Conservation (phyloP, 2,113 vertebrate genomes). For the Gasterosteus aculeatus region DNA sequence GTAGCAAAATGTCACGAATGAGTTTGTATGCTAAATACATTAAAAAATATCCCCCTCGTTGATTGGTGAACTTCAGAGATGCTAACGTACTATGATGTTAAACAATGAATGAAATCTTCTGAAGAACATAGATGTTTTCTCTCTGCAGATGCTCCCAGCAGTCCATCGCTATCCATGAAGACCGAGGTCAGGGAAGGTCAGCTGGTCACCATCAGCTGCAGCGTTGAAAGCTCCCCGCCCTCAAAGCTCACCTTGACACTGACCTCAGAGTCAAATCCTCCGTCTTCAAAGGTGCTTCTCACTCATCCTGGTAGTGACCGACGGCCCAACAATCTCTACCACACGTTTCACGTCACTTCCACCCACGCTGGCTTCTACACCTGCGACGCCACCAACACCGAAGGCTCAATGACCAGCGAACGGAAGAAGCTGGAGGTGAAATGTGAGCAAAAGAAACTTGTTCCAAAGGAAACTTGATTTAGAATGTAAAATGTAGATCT, state of each 20-base stretch:
- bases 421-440: conserved; percentile 43
- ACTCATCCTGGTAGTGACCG: rapidly evolving
- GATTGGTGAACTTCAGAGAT: too few relatives aligned
- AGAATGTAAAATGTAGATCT: too few relatives aligned
- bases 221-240: conserved; percentile 52
- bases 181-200: conserved; percentile 31
- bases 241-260: conserved; percentile 4
- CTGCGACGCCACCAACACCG: conserved; percentile 46
- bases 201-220: conserved; percentile 43
- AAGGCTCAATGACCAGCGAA: not conserved
- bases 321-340: not conserved
- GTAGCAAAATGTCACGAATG: too few relatives aligned
- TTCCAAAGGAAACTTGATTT: too few relatives aligned
- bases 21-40: too few relatives aligned
- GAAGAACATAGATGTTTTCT: conserved; percentile 17
- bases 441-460: too few relatives aligned
- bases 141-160: conserved; percentile 67
- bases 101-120: not conserved
- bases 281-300: rapidly evolving
- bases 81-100: too few relatives aligned
- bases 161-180: conserved; percentile 36
- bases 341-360: conserved; percentile 1
- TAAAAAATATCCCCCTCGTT: too few relatives aligned
- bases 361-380: conserved; percentile 44
- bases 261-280: not conserved